A percentile compares a stretch with the other conserved stretches of the same genome.
Conservation (phyloP, 2,797 vertebrate species). For the Myotis findleyi region DNA sequence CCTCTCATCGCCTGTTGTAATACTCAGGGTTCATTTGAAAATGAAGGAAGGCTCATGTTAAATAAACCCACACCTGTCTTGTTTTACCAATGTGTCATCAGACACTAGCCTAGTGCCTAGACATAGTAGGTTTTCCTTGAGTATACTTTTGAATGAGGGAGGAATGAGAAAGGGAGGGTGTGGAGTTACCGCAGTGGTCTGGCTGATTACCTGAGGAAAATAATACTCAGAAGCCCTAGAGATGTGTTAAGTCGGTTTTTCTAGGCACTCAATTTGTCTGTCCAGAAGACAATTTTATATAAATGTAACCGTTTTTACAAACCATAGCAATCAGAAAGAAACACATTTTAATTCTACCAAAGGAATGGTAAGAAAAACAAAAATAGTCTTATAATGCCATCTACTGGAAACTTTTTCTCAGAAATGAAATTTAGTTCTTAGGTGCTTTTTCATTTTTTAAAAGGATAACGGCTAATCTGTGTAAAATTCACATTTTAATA, state of each 20-base stretch:
- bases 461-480: constrained; percentile 4
- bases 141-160: constrained; percentile 40
- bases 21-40: neutral
- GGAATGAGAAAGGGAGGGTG: neutral
- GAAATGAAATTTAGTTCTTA: constrained; percentile 62
- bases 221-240: constrained; percentile 4
- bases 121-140: neutral
- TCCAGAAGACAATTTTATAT: constrained; percentile 41
- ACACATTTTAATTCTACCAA: constrained; percentile 68
- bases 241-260: constrained; percentile 38
- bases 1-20: neutral
- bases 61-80: neutral
- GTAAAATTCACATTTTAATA: constrained; percentile 53
- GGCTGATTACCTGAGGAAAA: neutral
- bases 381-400: constrained; percentile 84
- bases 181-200: neutral
- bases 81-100: neutral
- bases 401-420: constrained; percentile 83
- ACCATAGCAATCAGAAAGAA: constrained; percentile 54
- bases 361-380: constrained; percentile 25
- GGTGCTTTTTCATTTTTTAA: neutral
- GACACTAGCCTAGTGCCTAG: neutral
- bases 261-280: constrained; percentile 50
- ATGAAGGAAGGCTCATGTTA: neutral
- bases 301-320: constrained; percentile 49